These are phyloP conservation scores for Arrhamphus sclerolepis DNA, from an alignment of 2,797 vertebrate genomes.

Conservation along the genomic window DNA sequence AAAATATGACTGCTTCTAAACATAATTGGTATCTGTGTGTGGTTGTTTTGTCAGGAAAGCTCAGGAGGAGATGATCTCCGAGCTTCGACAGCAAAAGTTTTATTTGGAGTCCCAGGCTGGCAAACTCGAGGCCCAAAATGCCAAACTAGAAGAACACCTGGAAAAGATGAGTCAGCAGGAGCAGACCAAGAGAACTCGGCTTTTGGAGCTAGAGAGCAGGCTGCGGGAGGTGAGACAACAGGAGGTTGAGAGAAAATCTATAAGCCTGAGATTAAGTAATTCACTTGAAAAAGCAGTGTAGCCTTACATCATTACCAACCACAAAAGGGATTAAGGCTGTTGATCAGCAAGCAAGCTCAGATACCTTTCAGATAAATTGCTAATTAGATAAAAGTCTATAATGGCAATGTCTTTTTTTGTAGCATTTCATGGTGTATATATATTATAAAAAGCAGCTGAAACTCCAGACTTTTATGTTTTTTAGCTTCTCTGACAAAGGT, in stretches of 20 bases:
- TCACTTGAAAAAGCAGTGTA: slow-evolving; percentile 49
- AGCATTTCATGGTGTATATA: too few relatives aligned
- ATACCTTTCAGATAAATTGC: slow-evolving; percentile 55
- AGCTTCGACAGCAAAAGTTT: slow-evolving; percentile 98
- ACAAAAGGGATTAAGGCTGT: slow-evolving; percentile 55
- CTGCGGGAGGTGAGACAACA: slow-evolving; percentile 80
- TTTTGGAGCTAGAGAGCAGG: slow-evolving; percentile 82
- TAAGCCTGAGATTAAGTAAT: slow-evolving; percentile 48
- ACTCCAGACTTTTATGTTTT: neutral
- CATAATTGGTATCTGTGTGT: slow-evolving; percentile 15
- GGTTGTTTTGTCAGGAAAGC: slow-evolving; percentile 88
- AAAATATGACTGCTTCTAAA: slow-evolving; percentile 6
- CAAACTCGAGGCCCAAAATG: slow-evolving; percentile 88
- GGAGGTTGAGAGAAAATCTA: slow-evolving; percentile 40
- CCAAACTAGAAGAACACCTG: slow-evolving; percentile 97
- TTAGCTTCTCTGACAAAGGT: neutral
- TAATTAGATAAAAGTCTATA: slow-evolving; percentile 47
- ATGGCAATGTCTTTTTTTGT: slow-evolving; percentile 1
- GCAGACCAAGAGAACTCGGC: slow-evolving; percentile 91
- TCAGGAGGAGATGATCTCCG: slow-evolving; percentile 99
- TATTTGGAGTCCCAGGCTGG: slow-evolving; percentile 90
- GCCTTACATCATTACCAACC: slow-evolving; percentile 35
- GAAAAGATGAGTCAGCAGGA: slow-evolving; percentile 98
- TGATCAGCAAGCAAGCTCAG: slow-evolving; percentile 50
- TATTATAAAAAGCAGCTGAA: too few relatives aligned